Conservation (phyloP, 2,797 vertebrate species). For the Gouania willdenowi region DNA sequence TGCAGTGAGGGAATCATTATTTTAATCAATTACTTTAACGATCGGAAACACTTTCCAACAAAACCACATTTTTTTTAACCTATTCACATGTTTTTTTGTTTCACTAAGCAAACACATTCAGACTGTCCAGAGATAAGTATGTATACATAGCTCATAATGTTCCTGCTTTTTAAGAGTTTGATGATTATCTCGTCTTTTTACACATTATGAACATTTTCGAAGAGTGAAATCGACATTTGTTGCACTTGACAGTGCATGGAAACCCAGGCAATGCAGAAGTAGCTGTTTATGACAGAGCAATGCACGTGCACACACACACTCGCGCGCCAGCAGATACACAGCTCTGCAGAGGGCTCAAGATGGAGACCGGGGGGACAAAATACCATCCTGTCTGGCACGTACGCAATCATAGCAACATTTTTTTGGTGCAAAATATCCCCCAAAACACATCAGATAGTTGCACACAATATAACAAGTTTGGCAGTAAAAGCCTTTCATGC, state of each 20-base stretch:
- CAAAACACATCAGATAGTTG: neutral
- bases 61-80: constrained; percentile 16
- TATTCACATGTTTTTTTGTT: neutral
- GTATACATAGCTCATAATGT: constrained; percentile 1
- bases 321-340: constrained; percentile 28
- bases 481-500: neutral
- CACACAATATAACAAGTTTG: neutral
- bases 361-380: constrained; percentile 60
- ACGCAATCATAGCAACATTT: constrained; percentile 7
- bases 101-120: constrained; percentile 35
- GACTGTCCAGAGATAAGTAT: constrained; percentile 14
- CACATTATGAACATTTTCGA: neutral
- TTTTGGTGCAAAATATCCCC: constrained; percentile 3
- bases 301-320: constrained; percentile 27
- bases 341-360: constrained; percentile 68
- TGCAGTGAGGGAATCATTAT: constrained; percentile 4
- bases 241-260: constrained; percentile 25
- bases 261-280: constrained; percentile 49
- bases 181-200: neutral
- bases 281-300: constrained; percentile 55
- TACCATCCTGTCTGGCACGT: constrained; percentile 36
- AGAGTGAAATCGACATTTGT: neutral
- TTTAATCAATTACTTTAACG: constrained; percentile 20
- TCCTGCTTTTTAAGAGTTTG: neutral
- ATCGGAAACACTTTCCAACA: constrained; percentile 28